phyloP scores from a whole-genome alignment of 2,888 invertebrate species.

The Harmothoe impar region DNA sequence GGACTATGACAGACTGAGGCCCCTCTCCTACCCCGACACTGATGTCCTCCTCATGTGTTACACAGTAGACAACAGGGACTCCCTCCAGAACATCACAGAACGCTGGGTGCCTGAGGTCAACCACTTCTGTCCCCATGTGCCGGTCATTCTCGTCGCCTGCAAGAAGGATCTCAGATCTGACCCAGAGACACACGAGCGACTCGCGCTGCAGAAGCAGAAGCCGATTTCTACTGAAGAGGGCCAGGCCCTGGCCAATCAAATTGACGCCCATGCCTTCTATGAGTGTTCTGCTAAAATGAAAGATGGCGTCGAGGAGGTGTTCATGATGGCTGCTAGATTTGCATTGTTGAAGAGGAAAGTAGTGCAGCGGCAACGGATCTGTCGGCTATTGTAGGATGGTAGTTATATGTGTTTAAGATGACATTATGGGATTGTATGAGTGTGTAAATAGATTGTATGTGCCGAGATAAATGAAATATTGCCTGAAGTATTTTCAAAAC shows the following conservation, averaged over 20 bases:
- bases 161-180: slow-evolving; percentile 52
- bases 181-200: background rate
- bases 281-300: slow-evolving; percentile 59
- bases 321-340: slow-evolving; percentile 44
- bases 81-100: slow-evolving; percentile 57
- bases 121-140: slow-evolving; percentile 59
- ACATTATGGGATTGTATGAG: background rate
- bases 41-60: slow-evolving; percentile 61
- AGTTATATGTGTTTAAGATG: background rate
- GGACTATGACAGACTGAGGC: slow-evolving; percentile 61
- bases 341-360: slow-evolving; percentile 37
- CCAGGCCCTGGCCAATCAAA: slow-evolving; percentile 33
- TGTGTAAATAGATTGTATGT: too few species aligned
- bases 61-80: slow-evolving; percentile 50
- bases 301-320: slow-evolving; percentile 58
- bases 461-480: too few species aligned
- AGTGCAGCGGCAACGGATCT: background rate
- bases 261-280: slow-evolving; percentile 50
- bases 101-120: slow-evolving; percentile 58
- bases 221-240: slow-evolving; percentile 46
- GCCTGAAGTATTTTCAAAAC: too few species aligned
- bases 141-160: slow-evolving; percentile 49
- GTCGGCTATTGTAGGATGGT: background rate
- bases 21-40: slow-evolving; percentile 62
- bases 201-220: background rate